Percentiles rank a stretch among this genome's conserved stretches.
These are phyloP conservation scores for Pseudomugil tenellus DNA, from an alignment of 2,797 vertebrate species.

Conservation along the genomic window DNA sequence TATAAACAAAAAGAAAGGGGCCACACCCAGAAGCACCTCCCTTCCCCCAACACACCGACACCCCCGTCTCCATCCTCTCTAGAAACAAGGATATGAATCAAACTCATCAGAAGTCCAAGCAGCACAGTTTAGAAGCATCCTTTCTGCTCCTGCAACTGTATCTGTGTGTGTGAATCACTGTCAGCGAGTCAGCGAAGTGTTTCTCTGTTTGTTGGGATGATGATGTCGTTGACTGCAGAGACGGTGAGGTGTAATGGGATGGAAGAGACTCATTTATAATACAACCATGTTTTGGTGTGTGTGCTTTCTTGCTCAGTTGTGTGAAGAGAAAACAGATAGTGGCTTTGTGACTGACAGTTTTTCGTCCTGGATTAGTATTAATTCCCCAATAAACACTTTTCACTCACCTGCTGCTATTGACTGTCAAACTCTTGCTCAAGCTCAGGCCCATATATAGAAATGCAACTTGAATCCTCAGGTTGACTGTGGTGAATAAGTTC, in stretches of 20 bases:
- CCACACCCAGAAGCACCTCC: conserved; percentile 70
- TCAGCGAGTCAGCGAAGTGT: conserved; percentile 55
- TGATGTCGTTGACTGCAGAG: conserved; percentile 54
- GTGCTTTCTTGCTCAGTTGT: not conserved
- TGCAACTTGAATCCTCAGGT: conserved; percentile 2
- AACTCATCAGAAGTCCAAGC: conserved; percentile 66
- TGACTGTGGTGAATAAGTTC: conserved; percentile 10
- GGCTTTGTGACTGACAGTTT: conserved; percentile 20
- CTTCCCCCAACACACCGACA: conserved; percentile 58
- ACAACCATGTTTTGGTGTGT: conserved; percentile 33
- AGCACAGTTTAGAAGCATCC: conserved; percentile 54
- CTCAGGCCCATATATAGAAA: not conserved
- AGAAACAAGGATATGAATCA: conserved; percentile 33
- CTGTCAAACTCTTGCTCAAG: conserved; percentile 10
- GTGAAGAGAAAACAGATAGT: not conserved
- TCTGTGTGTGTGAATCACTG: conserved; percentile 40
- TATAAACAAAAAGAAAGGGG: conserved; percentile 46
- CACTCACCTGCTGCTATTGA: conserved; percentile 19
- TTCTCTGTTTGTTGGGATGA: conserved; percentile 58
- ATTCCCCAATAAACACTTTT: conserved; percentile 14
- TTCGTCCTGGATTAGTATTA: conserved; percentile 42
- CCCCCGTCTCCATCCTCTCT: conserved; percentile 30
- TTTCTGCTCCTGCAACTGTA: conserved; percentile 51
- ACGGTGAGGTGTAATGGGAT: conserved; percentile 59
- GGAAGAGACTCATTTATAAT: conserved; percentile 67